Percentiles rank a stretch among this genome's conserved stretches.
phyloP scores from a whole-genome alignment of 2,888 invertebrate genomes.

The Cerceris rybyensis region DNA sequence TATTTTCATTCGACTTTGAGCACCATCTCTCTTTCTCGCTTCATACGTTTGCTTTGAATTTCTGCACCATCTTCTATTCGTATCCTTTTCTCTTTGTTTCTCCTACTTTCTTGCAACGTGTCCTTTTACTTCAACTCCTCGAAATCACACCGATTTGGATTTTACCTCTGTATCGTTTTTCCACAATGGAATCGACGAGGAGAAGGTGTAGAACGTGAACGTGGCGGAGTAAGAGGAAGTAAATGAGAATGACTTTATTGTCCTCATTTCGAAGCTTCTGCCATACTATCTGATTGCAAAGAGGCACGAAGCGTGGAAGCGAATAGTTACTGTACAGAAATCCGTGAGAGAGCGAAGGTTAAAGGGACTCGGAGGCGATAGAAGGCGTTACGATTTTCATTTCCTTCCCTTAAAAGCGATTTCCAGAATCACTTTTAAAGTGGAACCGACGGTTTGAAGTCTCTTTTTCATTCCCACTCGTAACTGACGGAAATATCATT shows the following conservation, averaged over 20 bases:
- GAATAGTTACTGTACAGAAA: slow-evolving; percentile 7
- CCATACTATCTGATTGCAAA: slow-evolving; percentile 48
- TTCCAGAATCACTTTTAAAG: slow-evolving; percentile 57
- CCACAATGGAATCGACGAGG: slow-evolving; percentile 21
- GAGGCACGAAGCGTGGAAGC: slow-evolving; percentile 8
- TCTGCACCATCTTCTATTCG: neutral
- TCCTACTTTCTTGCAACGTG: neutral
- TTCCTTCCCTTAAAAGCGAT: slow-evolving; percentile 56
- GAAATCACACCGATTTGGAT: neutral
- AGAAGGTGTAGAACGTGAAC: slow-evolving; percentile 4
- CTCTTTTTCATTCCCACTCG: slow-evolving; percentile 22
- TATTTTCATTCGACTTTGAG: neutral
- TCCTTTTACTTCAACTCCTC: neutral
- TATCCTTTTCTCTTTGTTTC: slow-evolving; percentile 20
- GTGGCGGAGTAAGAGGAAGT: slow-evolving; percentile 24
- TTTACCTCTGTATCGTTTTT: slow-evolving; percentile 43
- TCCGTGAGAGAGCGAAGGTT: slow-evolving; percentile 9
- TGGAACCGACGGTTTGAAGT: slow-evolving; percentile 33
- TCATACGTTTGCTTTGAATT: neutral
- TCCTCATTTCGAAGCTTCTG: slow-evolving; percentile 47
- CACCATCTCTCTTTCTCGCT: neutral
- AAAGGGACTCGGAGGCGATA: slow-evolving; percentile 11
- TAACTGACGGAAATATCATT: too few species aligned
- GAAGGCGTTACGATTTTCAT: slow-evolving; percentile 57
- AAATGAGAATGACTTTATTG: slow-evolving; percentile 65